phyloP scores from a whole-genome alignment of 2,888 invertebrate species.

The Gastracanthus pulcherrimus region DNA sequence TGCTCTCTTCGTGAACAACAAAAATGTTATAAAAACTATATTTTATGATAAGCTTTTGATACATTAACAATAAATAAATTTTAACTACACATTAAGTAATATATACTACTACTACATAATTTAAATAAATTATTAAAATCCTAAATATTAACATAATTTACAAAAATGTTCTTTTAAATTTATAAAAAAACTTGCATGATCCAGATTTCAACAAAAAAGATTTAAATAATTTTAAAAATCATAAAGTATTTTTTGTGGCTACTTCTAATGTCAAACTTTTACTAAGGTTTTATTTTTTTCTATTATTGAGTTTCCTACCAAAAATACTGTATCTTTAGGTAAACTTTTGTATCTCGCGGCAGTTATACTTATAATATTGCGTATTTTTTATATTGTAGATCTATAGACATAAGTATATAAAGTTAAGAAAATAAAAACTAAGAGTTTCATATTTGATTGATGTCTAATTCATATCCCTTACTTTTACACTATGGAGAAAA shows the following conservation, averaged over 20 bases:
- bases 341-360: neutral
- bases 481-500: too few species aligned
- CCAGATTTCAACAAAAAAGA: too few species aligned
- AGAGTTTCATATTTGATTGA: neutral
- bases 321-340: neutral
- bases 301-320: neutral
- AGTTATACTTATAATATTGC: neutral
- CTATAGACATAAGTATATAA: neutral
- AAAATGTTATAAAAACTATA: neutral
- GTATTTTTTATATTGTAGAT: neutral
- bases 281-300: neutral
- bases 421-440: conserved; percentile 4
- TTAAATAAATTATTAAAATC: too few species aligned
- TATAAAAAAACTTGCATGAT: too few species aligned
- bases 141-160: too few species aligned
- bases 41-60: neutral
- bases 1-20: too few species aligned
- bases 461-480: neutral
- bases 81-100: neutral
- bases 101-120: too few species aligned
- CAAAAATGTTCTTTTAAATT: too few species aligned
- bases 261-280: neutral
- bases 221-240: too few species aligned
- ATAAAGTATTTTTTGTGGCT: neutral
- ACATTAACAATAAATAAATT: neutral